phyloP scores from a whole-genome alignment of 2,113 vertebrate genomes.

The Ciconia boyciana region DNA sequence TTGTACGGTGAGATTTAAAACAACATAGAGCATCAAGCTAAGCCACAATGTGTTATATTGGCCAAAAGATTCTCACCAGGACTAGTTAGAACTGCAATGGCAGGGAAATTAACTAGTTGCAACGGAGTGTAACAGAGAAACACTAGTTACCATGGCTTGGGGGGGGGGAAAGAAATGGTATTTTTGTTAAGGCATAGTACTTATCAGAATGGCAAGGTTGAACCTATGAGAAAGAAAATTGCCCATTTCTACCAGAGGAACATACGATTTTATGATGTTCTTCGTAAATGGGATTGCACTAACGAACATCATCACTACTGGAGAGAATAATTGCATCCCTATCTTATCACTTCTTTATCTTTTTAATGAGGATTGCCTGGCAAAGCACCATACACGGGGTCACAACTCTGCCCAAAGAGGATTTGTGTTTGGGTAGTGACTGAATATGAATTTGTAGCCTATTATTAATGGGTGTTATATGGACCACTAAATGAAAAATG shows the following conservation, averaged over 20 bases:
- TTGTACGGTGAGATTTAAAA: not conserved
- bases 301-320: not conserved
- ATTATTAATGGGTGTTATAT: not conserved
- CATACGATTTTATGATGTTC: not conserved
- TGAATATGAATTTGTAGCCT: not conserved
- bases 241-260: not conserved
- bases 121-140: not conserved
- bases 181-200: not conserved
- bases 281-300: not conserved
- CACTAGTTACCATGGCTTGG: not conserved
- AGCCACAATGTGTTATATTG: not conserved
- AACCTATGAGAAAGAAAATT: not conserved
- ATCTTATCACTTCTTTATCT: not conserved
- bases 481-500: not conserved
- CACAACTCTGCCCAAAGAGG: not conserved
- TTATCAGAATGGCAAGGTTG: not conserved
- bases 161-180: not conserved
- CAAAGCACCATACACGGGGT: not conserved
- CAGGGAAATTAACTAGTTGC: not conserved
- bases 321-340: not conserved
- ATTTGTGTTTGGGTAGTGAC: not conserved
- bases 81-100: not conserved
- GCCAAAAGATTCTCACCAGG: not conserved
- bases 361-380: constrained; percentile 1
- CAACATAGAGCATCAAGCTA: not conserved